Evolutionary conservation across 2,113 vertebrate species (phyloP).

Genomic region (Psammodynastes pulverulentus): DNA sequence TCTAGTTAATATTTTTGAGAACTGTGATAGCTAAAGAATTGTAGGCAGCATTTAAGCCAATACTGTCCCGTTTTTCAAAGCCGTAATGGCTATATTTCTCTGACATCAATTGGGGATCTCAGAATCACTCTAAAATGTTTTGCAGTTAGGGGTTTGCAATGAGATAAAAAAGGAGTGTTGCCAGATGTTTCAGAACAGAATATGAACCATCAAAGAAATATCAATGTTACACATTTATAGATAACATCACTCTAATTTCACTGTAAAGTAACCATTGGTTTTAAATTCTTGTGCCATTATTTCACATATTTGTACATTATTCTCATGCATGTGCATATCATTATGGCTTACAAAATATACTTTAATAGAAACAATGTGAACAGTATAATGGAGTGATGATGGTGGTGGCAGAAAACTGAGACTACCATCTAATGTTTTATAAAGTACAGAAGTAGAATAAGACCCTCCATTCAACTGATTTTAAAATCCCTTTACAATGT

Average conservation of each 20-base stretch:
- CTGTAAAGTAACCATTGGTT: neutral
- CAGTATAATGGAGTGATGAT: neutral
- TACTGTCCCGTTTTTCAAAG: neutral
- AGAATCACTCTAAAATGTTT: neutral
- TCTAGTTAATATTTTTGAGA: neutral
- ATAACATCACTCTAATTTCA: neutral
- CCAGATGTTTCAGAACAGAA: neutral
- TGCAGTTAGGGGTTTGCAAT: neutral
- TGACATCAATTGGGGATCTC: neutral
- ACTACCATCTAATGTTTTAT: neutral
- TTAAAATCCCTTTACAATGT: neutral
- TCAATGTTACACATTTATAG: neutral
- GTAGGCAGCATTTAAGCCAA: neutral
- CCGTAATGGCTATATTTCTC: neutral
- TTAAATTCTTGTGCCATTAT: neutral
- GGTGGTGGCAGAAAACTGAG: too few species aligned
- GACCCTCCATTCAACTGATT: neutral
- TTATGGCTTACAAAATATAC: neutral
- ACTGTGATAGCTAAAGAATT: neutral
- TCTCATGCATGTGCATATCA: neutral
- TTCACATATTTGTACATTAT: neutral
- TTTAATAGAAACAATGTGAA: neutral
- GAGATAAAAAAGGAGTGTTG: neutral
- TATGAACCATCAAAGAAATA: neutral
- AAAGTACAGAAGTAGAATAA: neutral